A percentile compares a stretch with the other conserved stretches of the same genome.
Conservation (phyloP, 2,888 invertebrate species). For the Tinea semifulvella region DNA sequence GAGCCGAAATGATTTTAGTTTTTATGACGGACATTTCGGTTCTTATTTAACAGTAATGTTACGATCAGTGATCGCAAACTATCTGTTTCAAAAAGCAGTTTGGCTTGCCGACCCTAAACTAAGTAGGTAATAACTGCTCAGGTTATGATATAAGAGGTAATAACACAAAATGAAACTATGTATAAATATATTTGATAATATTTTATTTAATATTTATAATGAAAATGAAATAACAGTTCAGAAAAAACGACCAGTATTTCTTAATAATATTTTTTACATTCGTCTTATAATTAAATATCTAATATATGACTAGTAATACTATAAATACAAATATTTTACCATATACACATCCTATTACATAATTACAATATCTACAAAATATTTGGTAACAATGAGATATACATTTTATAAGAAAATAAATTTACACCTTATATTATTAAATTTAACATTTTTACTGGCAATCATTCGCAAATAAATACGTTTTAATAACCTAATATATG, state of each 20-base stretch:
- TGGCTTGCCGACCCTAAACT: neutral
- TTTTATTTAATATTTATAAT: constrained; percentile 15
- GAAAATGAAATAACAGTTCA: constrained; percentile 8
- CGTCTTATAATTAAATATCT: constrained; percentile 42
- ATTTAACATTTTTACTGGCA: constrained; percentile 45
- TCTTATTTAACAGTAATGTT: constrained; percentile 33
- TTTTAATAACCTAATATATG: neutral
- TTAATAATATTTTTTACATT: constrained; percentile 24
- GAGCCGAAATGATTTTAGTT: constrained; percentile 49
- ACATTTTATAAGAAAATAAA: constrained; percentile 55
- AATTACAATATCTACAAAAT: constrained; percentile 55
- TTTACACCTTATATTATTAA: constrained; percentile 28
- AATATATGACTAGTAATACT: constrained; percentile 62
- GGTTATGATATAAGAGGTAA: constrained; percentile 18
- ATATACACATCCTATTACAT: constrained; percentile 32
- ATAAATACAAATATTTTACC: constrained; percentile 37
- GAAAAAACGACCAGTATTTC: neutral
- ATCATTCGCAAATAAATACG: constrained; percentile 23
- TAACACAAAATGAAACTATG: constrained; percentile 23
- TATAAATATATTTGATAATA: constrained; percentile 24
- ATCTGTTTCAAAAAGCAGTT: neutral
- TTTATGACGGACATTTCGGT: constrained; percentile 29
- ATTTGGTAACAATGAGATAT: constrained; percentile 66
- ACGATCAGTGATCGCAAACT: constrained; percentile 4
- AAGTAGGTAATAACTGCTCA: constrained; percentile 8